Evolutionary conservation across 2,113 vertebrate genomes (phyloP).

Genomic region (Spea multiplicata): DNA sequence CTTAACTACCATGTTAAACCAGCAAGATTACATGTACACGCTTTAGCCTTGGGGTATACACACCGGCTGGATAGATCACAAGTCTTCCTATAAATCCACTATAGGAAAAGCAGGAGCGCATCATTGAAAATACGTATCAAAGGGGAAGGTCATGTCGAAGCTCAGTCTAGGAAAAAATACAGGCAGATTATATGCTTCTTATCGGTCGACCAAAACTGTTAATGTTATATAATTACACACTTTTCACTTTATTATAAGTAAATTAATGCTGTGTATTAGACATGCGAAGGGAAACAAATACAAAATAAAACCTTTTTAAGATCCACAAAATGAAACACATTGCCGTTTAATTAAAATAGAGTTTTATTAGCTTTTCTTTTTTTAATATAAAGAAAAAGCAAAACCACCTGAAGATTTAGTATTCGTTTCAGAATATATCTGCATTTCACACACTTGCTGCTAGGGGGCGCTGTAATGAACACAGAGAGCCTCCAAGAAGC

Average conservation of each 20-base stretch:
- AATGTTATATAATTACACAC: too few species aligned
- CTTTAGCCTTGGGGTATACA: not conserved
- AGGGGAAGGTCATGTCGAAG: too few species aligned
- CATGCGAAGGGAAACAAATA: too few species aligned
- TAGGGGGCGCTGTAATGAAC: not conserved
- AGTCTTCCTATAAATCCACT: too few species aligned
- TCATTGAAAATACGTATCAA: too few species aligned
- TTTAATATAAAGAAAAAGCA: constrained; percentile 79
- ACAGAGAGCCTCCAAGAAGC: not conserved
- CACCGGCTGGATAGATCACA: not conserved
- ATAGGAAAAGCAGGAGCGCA: too few species aligned
- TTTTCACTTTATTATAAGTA: too few species aligned
- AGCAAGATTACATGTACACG: not conserved
- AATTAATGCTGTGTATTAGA: too few species aligned
- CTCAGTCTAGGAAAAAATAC: too few species aligned
- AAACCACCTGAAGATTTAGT: constrained; percentile 72
- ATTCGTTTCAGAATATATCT: constrained; percentile 68
- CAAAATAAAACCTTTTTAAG: too few species aligned
- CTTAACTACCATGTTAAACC: not conserved
- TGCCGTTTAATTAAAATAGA: constrained; percentile 77
- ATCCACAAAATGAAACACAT: constrained; percentile 44
- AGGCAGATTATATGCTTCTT: too few species aligned
- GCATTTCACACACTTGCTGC: constrained; percentile 55
- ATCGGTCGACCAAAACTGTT: too few species aligned
- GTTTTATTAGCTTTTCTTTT: constrained; percentile 76